A percentile compares a stretch with the other conserved stretches of the same genome.
Evolutionary conservation across 2,797 vertebrate species (phyloP).

Genomic region (Coreius guichenoti): DNA sequence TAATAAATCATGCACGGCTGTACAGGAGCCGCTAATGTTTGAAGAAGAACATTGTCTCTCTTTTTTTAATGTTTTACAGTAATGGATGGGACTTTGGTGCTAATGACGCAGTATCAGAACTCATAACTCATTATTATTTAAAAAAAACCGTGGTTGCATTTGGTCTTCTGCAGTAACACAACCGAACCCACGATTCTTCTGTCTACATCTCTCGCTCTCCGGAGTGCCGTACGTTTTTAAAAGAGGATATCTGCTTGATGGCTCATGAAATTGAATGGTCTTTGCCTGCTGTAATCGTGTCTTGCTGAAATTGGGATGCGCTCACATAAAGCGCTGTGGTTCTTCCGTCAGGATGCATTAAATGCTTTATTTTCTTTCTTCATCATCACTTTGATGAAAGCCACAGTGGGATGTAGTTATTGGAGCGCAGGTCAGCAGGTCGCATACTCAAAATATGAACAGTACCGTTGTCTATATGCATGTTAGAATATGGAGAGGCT

Average conservation of each 20-base stretch:
- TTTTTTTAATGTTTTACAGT: conserved; percentile 34
- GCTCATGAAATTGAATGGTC: conserved; percentile 76
- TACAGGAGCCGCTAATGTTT: conserved; percentile 13
- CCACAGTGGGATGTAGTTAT: not conserved
- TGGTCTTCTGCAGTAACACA: not conserved
- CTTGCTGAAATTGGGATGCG: conserved; percentile 57
- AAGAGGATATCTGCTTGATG: conserved; percentile 69
- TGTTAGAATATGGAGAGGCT: not conserved
- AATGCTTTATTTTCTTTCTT: conserved; percentile 28
- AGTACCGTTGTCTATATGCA: not conserved
- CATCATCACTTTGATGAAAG: conserved; percentile 2
- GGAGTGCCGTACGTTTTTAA: conserved; percentile 51
- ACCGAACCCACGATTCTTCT: not conserved
- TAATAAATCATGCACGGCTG: conserved; percentile 40
- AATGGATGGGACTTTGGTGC: conserved; percentile 37
- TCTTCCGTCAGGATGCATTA: conserved; percentile 16
- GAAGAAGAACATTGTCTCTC: conserved; percentile 27
- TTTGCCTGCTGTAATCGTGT: conserved; percentile 65
- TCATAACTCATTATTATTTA: conserved; percentile 42
- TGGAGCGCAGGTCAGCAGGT: not conserved
- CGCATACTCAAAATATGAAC: not conserved
- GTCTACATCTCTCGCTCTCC: conserved; percentile 22
- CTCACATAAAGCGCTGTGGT: conserved; percentile 58
- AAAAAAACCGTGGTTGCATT: not conserved
- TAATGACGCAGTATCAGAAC: conserved; percentile 52